phyloP scores from a whole-genome alignment of 1,140 invertebrate genomes.

The Pseudachorutes palmiensis region DNA sequence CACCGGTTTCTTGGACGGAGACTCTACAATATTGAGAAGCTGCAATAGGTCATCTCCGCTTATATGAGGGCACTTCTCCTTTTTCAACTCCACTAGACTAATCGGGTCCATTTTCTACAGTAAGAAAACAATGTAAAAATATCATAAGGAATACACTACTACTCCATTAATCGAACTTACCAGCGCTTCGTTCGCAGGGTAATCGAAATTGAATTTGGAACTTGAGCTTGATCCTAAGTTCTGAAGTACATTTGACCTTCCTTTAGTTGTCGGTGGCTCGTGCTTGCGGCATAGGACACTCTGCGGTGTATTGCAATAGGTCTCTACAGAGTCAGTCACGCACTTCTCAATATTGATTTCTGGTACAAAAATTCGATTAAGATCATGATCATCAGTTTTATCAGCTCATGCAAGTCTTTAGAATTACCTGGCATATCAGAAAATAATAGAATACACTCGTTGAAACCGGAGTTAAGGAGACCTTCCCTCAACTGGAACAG shows the following conservation, averaged over 20 bases:
- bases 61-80: constrained; percentile 69
- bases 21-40: constrained; percentile 50
- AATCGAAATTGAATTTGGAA: neutral
- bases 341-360: constrained; percentile 92
- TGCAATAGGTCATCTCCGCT: constrained; percentile 74
- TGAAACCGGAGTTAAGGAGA: constrained; percentile 81
- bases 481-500: constrained; percentile 77
- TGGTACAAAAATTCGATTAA: constrained; percentile 39
- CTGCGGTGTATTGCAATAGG: constrained; percentile 75
- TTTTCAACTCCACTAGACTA: constrained; percentile 56
- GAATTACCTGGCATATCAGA: constrained; percentile 89
- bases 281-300: constrained; percentile 78
- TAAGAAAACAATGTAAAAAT: constrained; percentile 12
- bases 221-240: neutral
- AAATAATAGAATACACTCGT: constrained; percentile 94
- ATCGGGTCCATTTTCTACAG: constrained; percentile 62
- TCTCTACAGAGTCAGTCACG: constrained; percentile 76
- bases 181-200: neutral
- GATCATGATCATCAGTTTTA: constrained; percentile 12
- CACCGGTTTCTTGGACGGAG: constrained; percentile 52
- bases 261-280: constrained; percentile 45
- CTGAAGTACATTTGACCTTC: neutral
- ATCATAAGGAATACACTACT: neutral
- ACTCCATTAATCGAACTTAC: neutral
- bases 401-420: no score